These are phyloP conservation scores for Muntiacus muntjak DNA, from an alignment of 2,113 vertebrate species.

Conservation along the genomic window DNA sequence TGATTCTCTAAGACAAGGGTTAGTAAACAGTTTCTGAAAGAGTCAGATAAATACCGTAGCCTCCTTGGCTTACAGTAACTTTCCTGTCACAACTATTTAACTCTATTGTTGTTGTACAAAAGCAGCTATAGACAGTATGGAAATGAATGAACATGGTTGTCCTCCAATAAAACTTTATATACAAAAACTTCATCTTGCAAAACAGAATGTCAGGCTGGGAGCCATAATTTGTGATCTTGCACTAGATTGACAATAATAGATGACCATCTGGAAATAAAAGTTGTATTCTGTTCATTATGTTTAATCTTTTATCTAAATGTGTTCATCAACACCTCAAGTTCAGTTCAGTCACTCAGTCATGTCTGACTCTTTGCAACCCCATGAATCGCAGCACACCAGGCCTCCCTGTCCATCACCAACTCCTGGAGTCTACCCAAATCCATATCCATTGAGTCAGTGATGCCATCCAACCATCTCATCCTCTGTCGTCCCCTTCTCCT, in stretches of 20 bases:
- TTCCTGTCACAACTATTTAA: neutral
- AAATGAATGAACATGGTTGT: neutral
- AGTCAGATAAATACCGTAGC: neutral
- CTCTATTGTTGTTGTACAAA: neutral
- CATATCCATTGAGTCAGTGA: too few species aligned
- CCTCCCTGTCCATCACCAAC: too few species aligned
- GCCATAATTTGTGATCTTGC: neutral
- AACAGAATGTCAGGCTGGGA: neutral
- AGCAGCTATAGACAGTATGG: neutral
- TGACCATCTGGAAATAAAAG: neutral
- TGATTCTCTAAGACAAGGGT: neutral
- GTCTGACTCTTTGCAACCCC: too few species aligned
- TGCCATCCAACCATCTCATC: too few species aligned
- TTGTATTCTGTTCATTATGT: neutral
- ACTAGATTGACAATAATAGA: neutral
- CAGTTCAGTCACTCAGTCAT: neutral
- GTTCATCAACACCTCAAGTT: neutral
- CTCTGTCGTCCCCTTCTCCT: too few species aligned
- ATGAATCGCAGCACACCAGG: accelerated
- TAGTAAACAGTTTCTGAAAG: neutral
- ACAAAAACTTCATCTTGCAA: neutral
- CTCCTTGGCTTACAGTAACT: neutral
- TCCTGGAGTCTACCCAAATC: too few species aligned
- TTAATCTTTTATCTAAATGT: neutral
- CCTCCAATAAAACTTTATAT: neutral